A percentile compares a stretch with the other conserved stretches of the same genome.
phyloP scores from a whole-genome alignment of 2,113 vertebrate species.

The Gasterosteus aculeatus region DNA sequence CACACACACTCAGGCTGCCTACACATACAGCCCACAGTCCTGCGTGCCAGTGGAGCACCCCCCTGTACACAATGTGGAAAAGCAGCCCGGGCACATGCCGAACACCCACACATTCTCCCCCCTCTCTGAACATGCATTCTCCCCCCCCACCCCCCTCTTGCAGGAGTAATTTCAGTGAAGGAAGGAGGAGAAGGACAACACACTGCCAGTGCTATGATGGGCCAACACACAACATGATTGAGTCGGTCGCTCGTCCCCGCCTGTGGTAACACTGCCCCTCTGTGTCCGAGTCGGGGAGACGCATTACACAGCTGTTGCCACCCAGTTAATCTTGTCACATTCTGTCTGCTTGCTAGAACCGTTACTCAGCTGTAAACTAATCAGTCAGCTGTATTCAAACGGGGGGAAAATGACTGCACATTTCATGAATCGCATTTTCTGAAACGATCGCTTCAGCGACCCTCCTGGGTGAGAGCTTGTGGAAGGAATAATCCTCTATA shows the following conservation, averaged over 20 bases:
- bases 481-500: slow-evolving; percentile 29
- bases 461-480: slow-evolving; percentile 32
- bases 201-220: slow-evolving; percentile 37
- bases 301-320: background rate
- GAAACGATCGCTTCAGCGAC: slow-evolving; percentile 51
- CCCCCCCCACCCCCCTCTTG: slow-evolving; percentile 6
- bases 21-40: slow-evolving; percentile 15
- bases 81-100: background rate
- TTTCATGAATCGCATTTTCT: slow-evolving; percentile 60
- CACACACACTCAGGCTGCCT: slow-evolving; percentile 3
- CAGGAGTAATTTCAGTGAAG: slow-evolving; percentile 35
- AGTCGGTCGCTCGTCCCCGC: background rate
- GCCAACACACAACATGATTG: slow-evolving; percentile 44
- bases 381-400: slow-evolving; percentile 56
- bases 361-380: slow-evolving; percentile 56
- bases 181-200: slow-evolving; percentile 21
- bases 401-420: slow-evolving; percentile 28
- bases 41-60: background rate
- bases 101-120: slow-evolving; percentile 8
- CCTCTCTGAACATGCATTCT: background rate
- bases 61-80: slow-evolving; percentile 8
- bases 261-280: slow-evolving; percentile 53
- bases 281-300: slow-evolving; percentile 20
- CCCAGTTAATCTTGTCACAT: slow-evolving; percentile 20
- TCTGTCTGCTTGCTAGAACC: slow-evolving; percentile 45